These are phyloP conservation scores for Chloroclystis v-ata DNA, from an alignment of 2,888 invertebrate genomes.

Conservation along the genomic window DNA sequence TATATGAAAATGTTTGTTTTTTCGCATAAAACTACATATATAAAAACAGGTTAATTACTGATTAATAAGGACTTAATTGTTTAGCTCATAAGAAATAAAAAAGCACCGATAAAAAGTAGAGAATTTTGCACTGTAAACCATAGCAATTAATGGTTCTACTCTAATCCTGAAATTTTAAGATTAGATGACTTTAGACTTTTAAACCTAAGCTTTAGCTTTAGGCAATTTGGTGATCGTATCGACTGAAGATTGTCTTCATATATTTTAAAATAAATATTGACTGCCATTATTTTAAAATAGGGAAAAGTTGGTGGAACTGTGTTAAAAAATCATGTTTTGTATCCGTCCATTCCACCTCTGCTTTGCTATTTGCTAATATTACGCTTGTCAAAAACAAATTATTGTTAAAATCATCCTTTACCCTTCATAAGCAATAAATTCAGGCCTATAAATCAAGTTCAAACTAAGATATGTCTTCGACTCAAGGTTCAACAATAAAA, in stretches of 20 bases:
- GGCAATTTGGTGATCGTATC: constrained; percentile 13
- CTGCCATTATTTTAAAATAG: too few species aligned
- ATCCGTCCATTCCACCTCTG: constrained; percentile 36
- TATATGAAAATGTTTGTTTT: neutral
- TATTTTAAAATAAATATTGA: too few species aligned
- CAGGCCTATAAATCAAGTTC: constrained; percentile 23
- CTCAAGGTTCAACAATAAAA: constrained; percentile 51
- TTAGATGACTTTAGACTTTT: constrained; percentile 2
- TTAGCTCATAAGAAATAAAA: too few species aligned
- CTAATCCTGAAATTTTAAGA: neutral
- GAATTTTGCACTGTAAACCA: too few species aligned
- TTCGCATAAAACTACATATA: too few species aligned
- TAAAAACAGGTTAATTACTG: too few species aligned
- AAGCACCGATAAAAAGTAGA: too few species aligned
- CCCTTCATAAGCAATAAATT: constrained; percentile 12
- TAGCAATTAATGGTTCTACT: too few species aligned
- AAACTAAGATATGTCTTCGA: constrained; percentile 21
- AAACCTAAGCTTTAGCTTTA: constrained; percentile 18
- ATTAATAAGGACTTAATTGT: too few species aligned
- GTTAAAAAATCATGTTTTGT: neutral
- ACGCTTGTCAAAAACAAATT: constrained; percentile 7
- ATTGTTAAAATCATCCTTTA: neutral
- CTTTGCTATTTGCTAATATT: constrained; percentile 22
- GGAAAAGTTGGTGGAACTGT: neutral
- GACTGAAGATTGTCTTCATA: constrained; percentile 7